Percentiles rank a stretch among this genome's conserved stretches.
Evolutionary conservation across 2,888 invertebrate genomes (phyloP).

Genomic region (Bursaphelenchus okinawaensis): DNA sequence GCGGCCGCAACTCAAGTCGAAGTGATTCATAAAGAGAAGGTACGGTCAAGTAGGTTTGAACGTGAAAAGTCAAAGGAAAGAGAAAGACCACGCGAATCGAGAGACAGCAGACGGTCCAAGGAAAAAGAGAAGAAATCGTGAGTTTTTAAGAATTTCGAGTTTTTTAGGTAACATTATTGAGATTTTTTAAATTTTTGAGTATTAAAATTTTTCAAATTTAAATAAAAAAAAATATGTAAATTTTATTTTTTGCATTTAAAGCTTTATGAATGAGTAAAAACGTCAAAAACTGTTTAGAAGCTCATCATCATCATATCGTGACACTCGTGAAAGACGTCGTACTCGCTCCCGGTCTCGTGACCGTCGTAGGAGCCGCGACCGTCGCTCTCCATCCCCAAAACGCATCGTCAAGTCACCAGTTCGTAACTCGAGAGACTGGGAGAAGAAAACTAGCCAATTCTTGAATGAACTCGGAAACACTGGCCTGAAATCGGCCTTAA

Average conservation of each 20-base stretch:
- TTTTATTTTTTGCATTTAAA: too few relatives aligned
- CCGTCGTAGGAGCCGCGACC: background rate
- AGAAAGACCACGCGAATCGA: background rate
- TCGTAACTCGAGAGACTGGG: slow-evolving; percentile 9
- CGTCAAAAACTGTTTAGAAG: background rate
- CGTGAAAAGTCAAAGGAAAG: background rate
- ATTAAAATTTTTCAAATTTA: too few relatives aligned
- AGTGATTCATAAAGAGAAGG: background rate
- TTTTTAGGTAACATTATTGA: too few relatives aligned
- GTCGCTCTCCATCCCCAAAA: background rate
- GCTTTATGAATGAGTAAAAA: too few relatives aligned
- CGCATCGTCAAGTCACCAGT: background rate
- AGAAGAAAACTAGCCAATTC: slow-evolving; percentile 19
- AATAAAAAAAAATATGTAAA: too few relatives aligned
- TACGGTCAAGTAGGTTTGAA: background rate
- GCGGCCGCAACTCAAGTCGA: background rate
- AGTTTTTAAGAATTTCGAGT: too few relatives aligned
- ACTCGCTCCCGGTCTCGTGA: slow-evolving; percentile 2
- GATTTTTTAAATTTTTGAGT: too few relatives aligned
- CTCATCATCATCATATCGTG: background rate
- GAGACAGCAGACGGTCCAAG: background rate
- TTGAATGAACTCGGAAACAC: slow-evolving; percentile 8
- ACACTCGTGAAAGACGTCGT: background rate
- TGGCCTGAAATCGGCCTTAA: background rate
- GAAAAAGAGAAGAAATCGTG: background rate